Conservation (phyloP, 2,113 vertebrate species). For the Oplegnathus fasciatus region DNA sequence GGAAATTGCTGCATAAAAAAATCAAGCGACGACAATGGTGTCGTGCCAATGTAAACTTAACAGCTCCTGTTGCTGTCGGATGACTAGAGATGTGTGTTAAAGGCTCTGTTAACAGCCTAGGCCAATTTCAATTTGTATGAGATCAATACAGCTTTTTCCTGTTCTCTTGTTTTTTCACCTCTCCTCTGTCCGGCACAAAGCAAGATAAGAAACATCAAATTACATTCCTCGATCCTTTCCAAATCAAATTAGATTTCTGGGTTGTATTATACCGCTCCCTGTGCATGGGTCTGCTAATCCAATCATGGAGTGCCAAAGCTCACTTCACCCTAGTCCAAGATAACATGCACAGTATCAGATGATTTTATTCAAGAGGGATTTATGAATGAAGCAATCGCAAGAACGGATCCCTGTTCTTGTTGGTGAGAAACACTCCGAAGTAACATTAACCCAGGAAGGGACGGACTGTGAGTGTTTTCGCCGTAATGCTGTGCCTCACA, state of each 20-base stretch:
- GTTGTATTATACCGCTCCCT: slow-evolving; percentile 31
- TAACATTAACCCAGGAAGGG: slow-evolving; percentile 1
- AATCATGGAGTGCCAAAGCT: slow-evolving; percentile 53
- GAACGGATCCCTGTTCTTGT: slow-evolving; percentile 14
- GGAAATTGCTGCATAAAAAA: neutral
- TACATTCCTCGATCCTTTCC: slow-evolving; percentile 55
- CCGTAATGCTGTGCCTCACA: neutral
- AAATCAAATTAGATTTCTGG: slow-evolving; percentile 72
- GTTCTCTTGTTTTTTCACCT: neutral
- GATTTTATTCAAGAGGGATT: slow-evolving; percentile 26
- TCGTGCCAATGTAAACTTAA: slow-evolving; percentile 10
- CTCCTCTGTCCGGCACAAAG: slow-evolving; percentile 40
- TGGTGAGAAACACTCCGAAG: neutral
- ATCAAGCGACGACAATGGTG: neutral
- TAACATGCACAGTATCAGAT: slow-evolving; percentile 65
- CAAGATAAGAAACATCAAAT: slow-evolving; percentile 75
- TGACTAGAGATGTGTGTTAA: slow-evolving; percentile 21
- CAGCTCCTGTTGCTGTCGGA: slow-evolving; percentile 17
- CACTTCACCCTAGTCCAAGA: slow-evolving; percentile 39
- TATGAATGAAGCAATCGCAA: slow-evolving; percentile 53
- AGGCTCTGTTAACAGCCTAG: slow-evolving; percentile 28
- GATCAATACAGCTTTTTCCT: slow-evolving; percentile 58
- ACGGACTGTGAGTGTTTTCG: neutral
- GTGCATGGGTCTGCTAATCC: slow-evolving; percentile 62
- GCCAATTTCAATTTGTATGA: slow-evolving; percentile 48